Evolutionary conservation across 2,113 vertebrate species (phyloP).

Genomic region (Coregonus clupeaformis): DNA sequence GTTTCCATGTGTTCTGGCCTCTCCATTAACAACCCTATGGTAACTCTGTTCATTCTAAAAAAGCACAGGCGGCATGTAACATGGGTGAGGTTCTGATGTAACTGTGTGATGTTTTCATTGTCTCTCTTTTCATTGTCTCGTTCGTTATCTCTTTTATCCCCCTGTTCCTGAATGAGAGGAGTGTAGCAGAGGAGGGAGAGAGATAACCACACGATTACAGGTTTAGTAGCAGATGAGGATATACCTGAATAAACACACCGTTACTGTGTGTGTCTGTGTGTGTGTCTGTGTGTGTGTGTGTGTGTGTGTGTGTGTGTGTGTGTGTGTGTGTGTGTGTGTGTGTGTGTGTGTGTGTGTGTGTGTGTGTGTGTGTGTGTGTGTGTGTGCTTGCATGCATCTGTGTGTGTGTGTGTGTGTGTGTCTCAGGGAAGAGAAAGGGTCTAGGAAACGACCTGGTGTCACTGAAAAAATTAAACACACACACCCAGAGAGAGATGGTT

Average conservation of each 20-base stretch:
- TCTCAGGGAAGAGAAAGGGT: not conserved
- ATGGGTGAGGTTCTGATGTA: too few species aligned
- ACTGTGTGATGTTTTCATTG: not conserved
- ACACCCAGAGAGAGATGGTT: too few species aligned
- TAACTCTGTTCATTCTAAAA: not conserved
- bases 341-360: slow-evolving; percentile 4
- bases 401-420: slow-evolving; percentile 1
- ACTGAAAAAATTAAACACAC: slow-evolving; percentile 43
- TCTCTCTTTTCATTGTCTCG: slow-evolving; percentile 12
- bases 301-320: not conserved
- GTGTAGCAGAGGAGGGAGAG: not conserved
- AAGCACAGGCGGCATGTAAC: not conserved
- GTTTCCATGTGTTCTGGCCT: not conserved
- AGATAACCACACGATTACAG: slow-evolving; percentile 37
- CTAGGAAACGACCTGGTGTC: slow-evolving; percentile 60
- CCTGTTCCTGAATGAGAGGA: slow-evolving; percentile 13
- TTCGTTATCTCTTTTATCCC: not conserved
- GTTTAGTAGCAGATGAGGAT: slow-evolving; percentile 71
- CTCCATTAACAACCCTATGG: not conserved
- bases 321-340: slow-evolving; percentile 1
- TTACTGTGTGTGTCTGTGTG: not conserved
- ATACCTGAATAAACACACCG: slow-evolving; percentile 76
- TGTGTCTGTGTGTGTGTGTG: not conserved
- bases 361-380: slow-evolving; percentile 2
- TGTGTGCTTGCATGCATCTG: too few species aligned